Base-by-base conservation (phyloP, 2,797 vertebrate species). In the Pogonophryne albipinna region DNA sequence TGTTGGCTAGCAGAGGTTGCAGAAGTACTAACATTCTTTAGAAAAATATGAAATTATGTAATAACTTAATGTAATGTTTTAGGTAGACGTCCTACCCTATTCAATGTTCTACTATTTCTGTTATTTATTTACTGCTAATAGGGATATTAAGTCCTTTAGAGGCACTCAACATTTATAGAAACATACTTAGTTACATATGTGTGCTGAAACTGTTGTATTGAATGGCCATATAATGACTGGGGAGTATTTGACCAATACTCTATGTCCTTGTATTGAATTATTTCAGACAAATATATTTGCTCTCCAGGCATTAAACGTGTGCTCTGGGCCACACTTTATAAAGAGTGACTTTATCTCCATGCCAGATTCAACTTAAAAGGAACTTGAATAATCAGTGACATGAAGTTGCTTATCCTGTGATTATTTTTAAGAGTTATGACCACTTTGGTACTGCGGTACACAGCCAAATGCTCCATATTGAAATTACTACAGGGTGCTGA, bases 401-500 rank as follows among this genome's bases (percentile, higher is more conserved):
- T 58, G 62, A 86, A 90, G 73, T 88, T 90, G 85, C 89, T 87
- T 85, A 91, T 82, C 55, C 76, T 68, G 71, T 83, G 74, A 85
- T 90, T 89, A 81, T 83, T 86, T 83, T 62, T 45, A 51, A 89
- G 76, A 87, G 72, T 85, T 85, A 88, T 77, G 72, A 50, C 68
- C 76, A 80, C 79, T 85, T 69, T 67, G 58, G 61, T 64, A 10
- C 72, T 61, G 67, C 87, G 82, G 77, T 89, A 71, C 68, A 47
- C 61, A 44, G 90, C 92, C 87, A 95, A 92, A 64, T 19, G 14
- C 68, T 82, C 85, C 85, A 89, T 92, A 82, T 78, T 76, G 82
- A 89, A 83, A 92, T 93, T 90, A 89, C 67, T 41, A 55, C 23
- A 4, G 76, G 59, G 44, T 84, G 80, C 86, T 86, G 85, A 92